These are phyloP conservation scores for Pteronotus mesoamericanus DNA, from an alignment of 2,797 vertebrate species.

Conservation along the genomic window DNA sequence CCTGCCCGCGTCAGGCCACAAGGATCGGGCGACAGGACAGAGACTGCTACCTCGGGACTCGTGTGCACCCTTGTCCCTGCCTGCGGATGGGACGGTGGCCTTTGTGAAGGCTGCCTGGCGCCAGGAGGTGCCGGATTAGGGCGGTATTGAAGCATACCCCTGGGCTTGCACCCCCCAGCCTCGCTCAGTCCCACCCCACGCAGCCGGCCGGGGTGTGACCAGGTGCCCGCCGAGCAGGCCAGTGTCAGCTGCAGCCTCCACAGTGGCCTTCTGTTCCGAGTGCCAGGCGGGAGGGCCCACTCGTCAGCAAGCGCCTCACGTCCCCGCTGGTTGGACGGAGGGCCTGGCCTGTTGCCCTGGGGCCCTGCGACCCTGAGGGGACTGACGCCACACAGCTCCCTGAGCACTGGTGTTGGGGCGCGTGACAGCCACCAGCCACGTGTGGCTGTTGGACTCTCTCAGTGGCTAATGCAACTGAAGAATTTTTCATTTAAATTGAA, in stretches of 20 bases:
- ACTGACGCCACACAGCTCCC: background rate
- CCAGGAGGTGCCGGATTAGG: background rate
- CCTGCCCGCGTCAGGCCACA: background rate
- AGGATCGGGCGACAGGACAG: background rate
- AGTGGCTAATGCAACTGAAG: background rate
- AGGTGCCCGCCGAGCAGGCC: background rate
- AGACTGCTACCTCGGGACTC: background rate
- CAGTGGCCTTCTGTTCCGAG: constrained; percentile 57
- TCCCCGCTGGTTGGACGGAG: constrained; percentile 17
- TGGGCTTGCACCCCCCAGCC: background rate
- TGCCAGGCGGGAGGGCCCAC: background rate
- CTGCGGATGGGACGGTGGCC: background rate
- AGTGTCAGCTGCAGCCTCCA: background rate
- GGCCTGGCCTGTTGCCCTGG: background rate
- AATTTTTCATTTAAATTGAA: background rate
- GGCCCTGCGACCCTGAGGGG: background rate
- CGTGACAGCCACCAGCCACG: background rate
- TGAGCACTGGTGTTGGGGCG: background rate
- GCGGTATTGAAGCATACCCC: background rate
- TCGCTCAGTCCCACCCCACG: rapidly evolving
- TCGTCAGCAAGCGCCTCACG: constrained; percentile 58
- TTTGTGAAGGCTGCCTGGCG: background rate
- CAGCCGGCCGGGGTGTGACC: background rate
- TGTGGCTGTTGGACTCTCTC: background rate
- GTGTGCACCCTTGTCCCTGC: background rate